Percentiles rank a stretch among this genome's conserved stretches.
Evolutionary conservation across 1,140 invertebrate genomes (phyloP).

Genomic region (Danaus melanippus): DNA sequence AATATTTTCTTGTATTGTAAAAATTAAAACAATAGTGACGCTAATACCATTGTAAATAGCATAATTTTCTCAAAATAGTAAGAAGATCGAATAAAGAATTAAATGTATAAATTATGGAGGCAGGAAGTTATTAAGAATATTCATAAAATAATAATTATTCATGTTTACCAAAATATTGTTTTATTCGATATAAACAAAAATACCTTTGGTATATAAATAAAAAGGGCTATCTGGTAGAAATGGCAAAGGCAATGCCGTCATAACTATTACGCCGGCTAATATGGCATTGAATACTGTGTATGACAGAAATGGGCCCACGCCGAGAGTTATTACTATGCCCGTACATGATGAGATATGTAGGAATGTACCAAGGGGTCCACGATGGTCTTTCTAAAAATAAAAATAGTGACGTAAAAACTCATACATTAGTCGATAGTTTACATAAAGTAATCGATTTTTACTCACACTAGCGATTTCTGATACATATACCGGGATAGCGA

Average conservation of each 20-base stretch:
- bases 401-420: background rate
- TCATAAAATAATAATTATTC: no score
- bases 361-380: background rate
- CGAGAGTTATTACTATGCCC: background rate
- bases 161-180: no score
- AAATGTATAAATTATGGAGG: no score
- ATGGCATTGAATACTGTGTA: background rate
- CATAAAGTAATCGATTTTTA: slow-evolving; percentile 1
- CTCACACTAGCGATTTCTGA: slow-evolving; percentile 40
- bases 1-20: background rate
- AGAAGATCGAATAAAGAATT: no score
- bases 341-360: background rate
- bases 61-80: no score
- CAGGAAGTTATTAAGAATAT: no score
- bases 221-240: slow-evolving; percentile 1
- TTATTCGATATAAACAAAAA: no score
- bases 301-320: background rate
- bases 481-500: slow-evolving; percentile 27
- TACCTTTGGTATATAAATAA: slow-evolving; percentile 1
- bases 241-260: background rate
- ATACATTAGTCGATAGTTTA: background rate
- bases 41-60: no score
- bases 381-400: background rate
- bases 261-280: background rate
- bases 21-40: background rate